Base-by-base conservation (phyloP, 2,888 invertebrate species). In the Diaphora mendica region DNA sequence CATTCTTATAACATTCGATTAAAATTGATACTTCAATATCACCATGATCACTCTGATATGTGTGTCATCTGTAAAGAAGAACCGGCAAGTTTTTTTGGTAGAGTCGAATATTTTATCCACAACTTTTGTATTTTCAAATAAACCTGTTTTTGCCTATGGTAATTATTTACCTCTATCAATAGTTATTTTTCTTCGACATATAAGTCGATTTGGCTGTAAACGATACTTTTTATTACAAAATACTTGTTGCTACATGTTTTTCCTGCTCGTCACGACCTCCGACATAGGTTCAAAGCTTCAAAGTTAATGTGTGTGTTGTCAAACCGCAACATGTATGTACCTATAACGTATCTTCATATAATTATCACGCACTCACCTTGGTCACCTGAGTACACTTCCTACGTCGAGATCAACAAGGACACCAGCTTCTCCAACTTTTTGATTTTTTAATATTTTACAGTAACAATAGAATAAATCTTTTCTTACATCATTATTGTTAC, bases 311-410 rank as follows among this genome's bases (percentile, higher is more conserved):
- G 86, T 81, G 84, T 86, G 82, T 85, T 80, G 83, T 87, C 85
- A 87, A 79, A 75, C 71, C 67, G 77, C 77, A 77, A 79, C 75
- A 76, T 81, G 79, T 82, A 79, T 86, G 82, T 48, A 48, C 7
- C 1, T 84, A 83, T 85, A 84, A 85, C 83, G 79, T 83, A 82
- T 85, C 75, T 80, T 81, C 74, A 72, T 84, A 83, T 84, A 83
- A 84, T 89, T 86, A 87, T 85, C 83, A 80, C 82, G 71, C 77
- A 79, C 81, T 89, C 82, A 85, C 88, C 89, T 89, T 89, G 88
- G 83, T 79, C 79, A 81, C 79, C 77, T 78, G 70, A 76, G 72
- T 71, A 78, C 72, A 84, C 86, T 88, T 87, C 87, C 87, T 89
- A 74, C 76, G 80, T 69, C 73, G 67, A 78, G 81, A 76, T 76